These are phyloP conservation scores for Nyctereutes procyonoides DNA, from an alignment of 2,113 vertebrate genomes.

Conservation along the genomic window DNA sequence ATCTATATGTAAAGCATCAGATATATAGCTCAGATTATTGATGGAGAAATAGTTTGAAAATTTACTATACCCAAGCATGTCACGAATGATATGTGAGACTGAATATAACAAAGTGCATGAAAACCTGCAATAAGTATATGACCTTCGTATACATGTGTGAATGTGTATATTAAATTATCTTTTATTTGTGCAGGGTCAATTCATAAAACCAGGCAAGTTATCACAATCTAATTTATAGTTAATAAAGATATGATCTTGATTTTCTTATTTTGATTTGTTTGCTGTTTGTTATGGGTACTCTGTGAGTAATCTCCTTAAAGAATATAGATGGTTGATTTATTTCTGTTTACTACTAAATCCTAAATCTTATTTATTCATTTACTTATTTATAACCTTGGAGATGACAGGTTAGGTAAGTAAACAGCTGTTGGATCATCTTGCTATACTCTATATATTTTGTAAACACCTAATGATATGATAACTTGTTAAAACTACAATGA, in stretches of 20 bases:
- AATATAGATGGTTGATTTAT: background rate
- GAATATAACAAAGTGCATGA: background rate
- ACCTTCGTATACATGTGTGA: background rate
- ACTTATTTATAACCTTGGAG: background rate
- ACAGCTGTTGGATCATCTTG: background rate
- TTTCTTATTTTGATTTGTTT: background rate
- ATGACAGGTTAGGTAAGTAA: background rate
- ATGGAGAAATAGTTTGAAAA: background rate
- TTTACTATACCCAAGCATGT: background rate
- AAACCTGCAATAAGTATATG: background rate
- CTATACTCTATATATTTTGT: background rate
- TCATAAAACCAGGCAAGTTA: background rate
- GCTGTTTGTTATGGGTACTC: background rate
- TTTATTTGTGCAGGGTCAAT: background rate
- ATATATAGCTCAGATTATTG: background rate
- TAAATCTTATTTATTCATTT: background rate
- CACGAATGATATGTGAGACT: background rate
- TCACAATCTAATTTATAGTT: background rate
- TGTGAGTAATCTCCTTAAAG: background rate
- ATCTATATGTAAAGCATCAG: background rate
- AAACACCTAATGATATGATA: background rate
- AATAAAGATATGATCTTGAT: background rate
- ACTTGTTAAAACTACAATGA: background rate
- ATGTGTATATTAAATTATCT: background rate
- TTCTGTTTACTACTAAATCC: background rate